Evolutionary conservation across 2,113 vertebrate species (phyloP), one percentile per base, ranked within the genome.

Genomic region (Sylvicapra grimmia): DNA sequence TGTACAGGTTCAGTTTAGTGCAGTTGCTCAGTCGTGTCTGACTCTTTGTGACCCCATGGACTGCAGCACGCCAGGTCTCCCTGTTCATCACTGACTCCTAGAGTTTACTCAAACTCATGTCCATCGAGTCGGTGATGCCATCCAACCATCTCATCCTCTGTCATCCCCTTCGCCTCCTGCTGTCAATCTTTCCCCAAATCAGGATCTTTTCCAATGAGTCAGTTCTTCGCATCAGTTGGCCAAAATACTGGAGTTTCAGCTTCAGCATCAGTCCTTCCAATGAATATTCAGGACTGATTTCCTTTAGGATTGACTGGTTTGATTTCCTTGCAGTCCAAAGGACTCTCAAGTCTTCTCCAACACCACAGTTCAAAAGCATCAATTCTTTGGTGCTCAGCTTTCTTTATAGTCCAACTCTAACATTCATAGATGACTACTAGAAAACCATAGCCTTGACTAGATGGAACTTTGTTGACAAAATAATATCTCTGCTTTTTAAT

Each of bases 131-230:
- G 0, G n/a, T 75, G n/a, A 75, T 40, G 10, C n/a, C n/a, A 75
- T 75, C 5, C 68, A 40, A 6, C 21, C 68, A 40, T 75, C 19
- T 75, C 10, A 12, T 40, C n/a, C 19, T 72, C 19, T 40, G 19
- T 72, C 0, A 5, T 72, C 19, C 36, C n/a, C n/a, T 40, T 72
- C 5, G 11, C n/a, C 19, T 72, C 19, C 19, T 12, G 4, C 19
- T 1, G 0, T 72, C 68, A 72, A 12, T 40, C 68, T 40, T 72
- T 40, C n/a, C 68, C 68, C 19, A 16, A 9, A 40, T 72, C 19
- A 72, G 68, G 10, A 5, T 72, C n/a, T 72, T 72, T 72, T 72
- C 19, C 19, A 40, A 6, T 40, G n/a, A 72, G 68, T 72, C n/a
- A 40, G 68, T 40, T 40, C 68, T 40, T 72, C 10, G 1, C 19